These are phyloP conservation scores for Tinea trinotella DNA, from an alignment of 2,888 invertebrate genomes.

Conservation along the genomic window DNA sequence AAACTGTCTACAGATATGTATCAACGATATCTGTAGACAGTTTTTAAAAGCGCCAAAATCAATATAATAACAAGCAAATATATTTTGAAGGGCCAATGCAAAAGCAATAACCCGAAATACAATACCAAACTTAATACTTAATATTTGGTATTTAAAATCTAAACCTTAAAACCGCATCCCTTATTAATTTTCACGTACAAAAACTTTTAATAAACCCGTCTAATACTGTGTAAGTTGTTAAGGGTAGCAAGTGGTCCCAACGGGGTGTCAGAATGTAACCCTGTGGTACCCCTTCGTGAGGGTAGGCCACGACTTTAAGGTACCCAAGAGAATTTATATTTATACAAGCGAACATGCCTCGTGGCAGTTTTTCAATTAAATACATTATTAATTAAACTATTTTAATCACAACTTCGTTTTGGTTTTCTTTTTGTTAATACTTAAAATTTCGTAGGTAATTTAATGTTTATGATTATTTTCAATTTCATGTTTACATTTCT, in stretches of 20 bases:
- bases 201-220: conserved; percentile 7
- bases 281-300: conserved; percentile 29
- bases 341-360: conserved; percentile 35
- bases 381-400: conserved; percentile 45
- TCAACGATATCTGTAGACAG: too few relatives aligned
- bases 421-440: too few relatives aligned
- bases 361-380: conserved; percentile 42
- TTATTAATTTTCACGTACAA: background rate
- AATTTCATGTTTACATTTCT: too few relatives aligned
- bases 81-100: too few relatives aligned
- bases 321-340: conserved; percentile 33
- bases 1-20: too few relatives aligned
- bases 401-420: background rate
- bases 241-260: conserved; percentile 46
- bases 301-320: background rate
- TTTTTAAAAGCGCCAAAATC: too few relatives aligned
- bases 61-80: too few relatives aligned
- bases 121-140: too few relatives aligned
- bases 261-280: too few relatives aligned
- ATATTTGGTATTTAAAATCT: background rate
- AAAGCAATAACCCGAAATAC: too few relatives aligned
- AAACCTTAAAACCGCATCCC: background rate
- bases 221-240: background rate
- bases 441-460: too few relatives aligned
- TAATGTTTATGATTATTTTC: too few relatives aligned